Evolutionary conservation across 2,797 vertebrate species (phyloP).

Genomic region (Thamnophis elegans): DNA sequence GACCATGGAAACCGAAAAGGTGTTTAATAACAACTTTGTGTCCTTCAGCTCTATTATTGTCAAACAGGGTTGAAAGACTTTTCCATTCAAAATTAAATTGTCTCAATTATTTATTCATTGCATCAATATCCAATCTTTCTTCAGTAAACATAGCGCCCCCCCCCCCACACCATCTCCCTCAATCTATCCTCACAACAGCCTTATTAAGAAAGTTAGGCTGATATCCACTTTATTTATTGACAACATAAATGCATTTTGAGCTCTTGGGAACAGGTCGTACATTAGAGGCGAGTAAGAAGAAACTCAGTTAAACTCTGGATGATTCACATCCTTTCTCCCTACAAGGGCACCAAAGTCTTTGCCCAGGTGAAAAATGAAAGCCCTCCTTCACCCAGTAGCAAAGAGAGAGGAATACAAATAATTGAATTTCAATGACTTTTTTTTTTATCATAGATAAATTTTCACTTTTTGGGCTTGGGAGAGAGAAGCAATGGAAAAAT

Average conservation of each 20-base stretch:
- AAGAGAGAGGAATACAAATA: background rate
- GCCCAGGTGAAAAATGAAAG: background rate
- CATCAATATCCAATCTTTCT: background rate
- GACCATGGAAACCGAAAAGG: background rate
- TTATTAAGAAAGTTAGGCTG: background rate
- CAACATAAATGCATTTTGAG: background rate
- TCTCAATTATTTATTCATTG: background rate
- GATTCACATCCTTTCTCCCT: background rate
- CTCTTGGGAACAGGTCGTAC: background rate
- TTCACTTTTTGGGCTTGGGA: background rate
- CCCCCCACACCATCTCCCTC: too few species aligned
- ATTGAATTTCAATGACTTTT: background rate
- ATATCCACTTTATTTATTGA: background rate
- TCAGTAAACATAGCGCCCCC: background rate
- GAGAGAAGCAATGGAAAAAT: background rate
- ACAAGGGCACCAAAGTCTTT: background rate
- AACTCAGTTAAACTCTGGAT: background rate
- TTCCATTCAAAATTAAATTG: background rate
- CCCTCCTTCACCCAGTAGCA: background rate
- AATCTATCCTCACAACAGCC: background rate
- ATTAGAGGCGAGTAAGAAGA: background rate
- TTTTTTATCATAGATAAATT: background rate
- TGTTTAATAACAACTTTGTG: background rate
- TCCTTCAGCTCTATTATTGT: background rate
- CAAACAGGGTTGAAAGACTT: background rate